Base-by-base conservation (phyloP, 2,113 vertebrate genomes). In the Piprites chloris region DNA sequence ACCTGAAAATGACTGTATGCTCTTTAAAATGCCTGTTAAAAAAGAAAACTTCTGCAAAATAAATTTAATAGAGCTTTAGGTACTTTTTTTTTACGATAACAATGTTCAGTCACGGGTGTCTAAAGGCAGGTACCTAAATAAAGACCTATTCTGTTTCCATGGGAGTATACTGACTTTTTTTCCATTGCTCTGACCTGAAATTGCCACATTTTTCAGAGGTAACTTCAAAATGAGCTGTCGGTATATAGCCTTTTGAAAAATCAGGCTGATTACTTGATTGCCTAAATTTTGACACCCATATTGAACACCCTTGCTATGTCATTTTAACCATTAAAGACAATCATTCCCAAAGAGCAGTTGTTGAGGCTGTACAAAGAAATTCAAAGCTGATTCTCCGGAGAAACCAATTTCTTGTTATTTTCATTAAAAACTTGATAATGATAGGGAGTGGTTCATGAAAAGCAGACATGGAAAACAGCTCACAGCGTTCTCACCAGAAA, bases 201-300 rank as follows among this genome's bases (percentile, higher is more conserved):
- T 88, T 61, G 52, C 46, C 37, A 63, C n/a, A 9, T 65, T 94
- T 95, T 88, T 71, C 53, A 66, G 61, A 63, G 73, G 66, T 55
- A 53, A 71, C 56, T 91, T 89, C 53, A 83, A 69, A 95, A 93
- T 49, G 55, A 90, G 44, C 24, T 82, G 81, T 93, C 12, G 3
- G 9, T 67, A 58, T 23, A 12, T 39, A 89, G 44, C n/a, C 35
- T 67, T 82, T 83, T 76, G 63, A 83, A 95, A 96, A 91, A 85
- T 88, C 90, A 80, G 47, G 8, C 79, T 95, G 90, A 93, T 93
- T 91, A 71, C 52, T 80, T 63, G 81, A 82, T 87, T 89, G 71
- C 63, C 63, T 91, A 15, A 56, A 44, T 83, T 93, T 88, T 90
- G 33, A 42, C 35, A 47, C 33, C 10, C 22, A 1, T 77, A 30